Evolutionary conservation across 2,888 invertebrate species (phyloP), one percentile per base, ranked within the genome.

Genomic region (Rhamphomyia laevipes): DNA sequence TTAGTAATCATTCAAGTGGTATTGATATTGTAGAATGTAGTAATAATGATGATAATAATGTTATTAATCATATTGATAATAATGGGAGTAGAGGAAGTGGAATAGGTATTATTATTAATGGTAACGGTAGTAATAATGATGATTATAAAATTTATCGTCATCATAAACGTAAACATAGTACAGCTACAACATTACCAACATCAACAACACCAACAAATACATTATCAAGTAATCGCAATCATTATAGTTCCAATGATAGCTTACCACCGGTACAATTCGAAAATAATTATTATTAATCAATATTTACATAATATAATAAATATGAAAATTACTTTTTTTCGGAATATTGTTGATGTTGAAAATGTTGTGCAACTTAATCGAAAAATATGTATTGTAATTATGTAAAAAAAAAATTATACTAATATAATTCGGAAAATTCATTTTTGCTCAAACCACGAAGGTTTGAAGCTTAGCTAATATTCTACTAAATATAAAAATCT

Each of bases 161-260:
- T 49, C 57, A 62, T 51, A 57, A 58, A 55, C 49, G 56, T 50
- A 58, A 58, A 49, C 58, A 56, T 50, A 55, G 57, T 50, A 45
- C 47, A 18, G 37, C 18, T 6, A 45, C 46, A 21, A 42, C 42
- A 10, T 12, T 38, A 17, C 11, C 17, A 11, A 12, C 16, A 38
- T 18, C 40, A n/a, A 41, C 18, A 23, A 42, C 42, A 42, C 42
- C 42, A 42, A 42, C 42, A 42, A 57, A 55, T 50, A 49, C 56
- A 51, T 47, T 56, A 23, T 50, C 47, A 45, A 50, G 55, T 48
- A 55, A 53, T 51, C 48, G 54, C 43, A 56, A 55, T 53, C 59
- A 64, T 52, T 65, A 64, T 50, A 67, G 66, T 53, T 68, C 68
- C 53, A 67, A 63, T 60, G 68, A 67, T 57, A 68, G 68, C 58